A percentile compares a stretch with the other conserved stretches of the same genome.
Evolutionary conservation across 2,888 invertebrate species (phyloP).

Genomic region (Biston stratarius): DNA sequence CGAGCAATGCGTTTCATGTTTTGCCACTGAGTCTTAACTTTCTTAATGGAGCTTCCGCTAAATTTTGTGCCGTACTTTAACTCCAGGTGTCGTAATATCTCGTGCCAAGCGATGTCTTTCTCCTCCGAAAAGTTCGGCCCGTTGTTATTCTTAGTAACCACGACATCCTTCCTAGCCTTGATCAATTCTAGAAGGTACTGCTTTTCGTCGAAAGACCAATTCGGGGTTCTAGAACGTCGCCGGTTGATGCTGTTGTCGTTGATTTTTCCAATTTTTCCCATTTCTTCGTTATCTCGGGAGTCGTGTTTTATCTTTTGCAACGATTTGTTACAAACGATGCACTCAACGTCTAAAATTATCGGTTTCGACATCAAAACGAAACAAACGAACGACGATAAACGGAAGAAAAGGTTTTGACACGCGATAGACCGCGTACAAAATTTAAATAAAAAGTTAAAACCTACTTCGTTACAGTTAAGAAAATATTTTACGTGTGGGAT

Average conservation of each 20-base stretch:
- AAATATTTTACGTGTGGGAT: constrained; percentile 5
- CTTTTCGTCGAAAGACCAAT: constrained; percentile 81
- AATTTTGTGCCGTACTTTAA: constrained; percentile 76
- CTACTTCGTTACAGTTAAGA: constrained; percentile 21
- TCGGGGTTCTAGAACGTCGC: constrained; percentile 72
- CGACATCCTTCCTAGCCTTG: constrained; percentile 73
- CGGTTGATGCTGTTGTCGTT: constrained; percentile 56
- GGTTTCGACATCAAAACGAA: constrained; percentile 83
- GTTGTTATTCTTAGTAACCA: constrained; percentile 75
- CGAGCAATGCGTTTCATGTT: constrained; percentile 83
- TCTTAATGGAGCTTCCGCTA: constrained; percentile 73
- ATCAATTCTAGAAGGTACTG: constrained; percentile 80
- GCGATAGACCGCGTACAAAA: constrained; percentile 56
- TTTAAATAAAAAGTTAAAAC: constrained; percentile 50
- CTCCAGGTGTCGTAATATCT: constrained; percentile 70
- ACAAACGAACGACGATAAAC: constrained; percentile 65
- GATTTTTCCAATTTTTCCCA: constrained; percentile 80
- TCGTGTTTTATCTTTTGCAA: constrained; percentile 81
- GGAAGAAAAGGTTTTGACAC: constrained; percentile 58
- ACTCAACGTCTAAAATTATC: constrained; percentile 82
- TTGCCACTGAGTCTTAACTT: constrained; percentile 83
- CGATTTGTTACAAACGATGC: constrained; percentile 84
- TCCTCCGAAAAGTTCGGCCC: constrained; percentile 79
- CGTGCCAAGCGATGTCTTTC: constrained; percentile 80
- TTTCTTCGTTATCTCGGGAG: constrained; percentile 56